Base-by-base conservation (phyloP, 2,797 vertebrate genomes). In the Pangasius macronema region DNA sequence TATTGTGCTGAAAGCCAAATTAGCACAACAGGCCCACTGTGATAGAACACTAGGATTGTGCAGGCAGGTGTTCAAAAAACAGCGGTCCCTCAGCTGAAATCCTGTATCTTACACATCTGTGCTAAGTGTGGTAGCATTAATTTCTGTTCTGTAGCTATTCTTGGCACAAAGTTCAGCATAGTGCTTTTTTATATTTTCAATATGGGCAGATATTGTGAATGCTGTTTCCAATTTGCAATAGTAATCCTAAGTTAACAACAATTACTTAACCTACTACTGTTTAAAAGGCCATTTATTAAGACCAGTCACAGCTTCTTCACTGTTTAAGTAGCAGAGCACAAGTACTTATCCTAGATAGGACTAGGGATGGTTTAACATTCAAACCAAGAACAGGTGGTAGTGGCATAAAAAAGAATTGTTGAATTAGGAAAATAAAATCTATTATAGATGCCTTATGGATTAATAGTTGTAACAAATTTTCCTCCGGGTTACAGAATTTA, bases 401-500 rank as follows among this genome's bases (percentile, higher is more conserved):
- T 24, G 16, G 30, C 51, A 22, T 55, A 57, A 33, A 53, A 79
- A 36, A 10, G 0, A 53, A 8, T 30, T 27, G 42, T 49, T 27
- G 16, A 77, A 79, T 55, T 42, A 2, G 5, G 0, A 46, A 46
- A 49, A 75, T 24, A 27, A 18, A 73, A n/a, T 16, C 24, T 55
- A 20, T 57, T 33, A 11, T 24, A 79, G n/a, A 79, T 55, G n/a
- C n/a, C 14, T 77, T 8, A 30, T 53, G 30, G 49, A 30, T 0
- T 51, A 53, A 30, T 88, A 86, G 57, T 85, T 46, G 53, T 63
- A 90, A 73, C 73, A 80, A 80, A 63, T 83, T 82, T 88, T 53
- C 82, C 87, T 82, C 57, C 14, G 36, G 82, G 85, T 85, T 87
- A 86, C 51, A 85, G 51, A 85, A 87, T 88, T 82, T 68, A 55